phyloP scores from a whole-genome alignment of 2,797 vertebrate species.

The Channallabes apus region DNA sequence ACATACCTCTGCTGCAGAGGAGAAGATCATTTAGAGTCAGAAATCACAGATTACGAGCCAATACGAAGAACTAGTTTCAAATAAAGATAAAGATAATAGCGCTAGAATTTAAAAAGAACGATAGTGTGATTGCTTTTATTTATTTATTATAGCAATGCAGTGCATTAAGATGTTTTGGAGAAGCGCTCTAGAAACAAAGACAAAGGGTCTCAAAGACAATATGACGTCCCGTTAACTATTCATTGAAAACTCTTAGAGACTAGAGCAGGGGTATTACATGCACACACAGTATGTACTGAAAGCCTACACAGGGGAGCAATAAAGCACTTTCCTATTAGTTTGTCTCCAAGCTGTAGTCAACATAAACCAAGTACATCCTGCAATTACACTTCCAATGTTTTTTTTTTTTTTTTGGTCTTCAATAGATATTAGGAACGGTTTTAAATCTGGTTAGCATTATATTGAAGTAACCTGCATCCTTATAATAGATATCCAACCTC shows the following conservation, averaged over 20 bases:
- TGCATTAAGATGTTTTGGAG: slow-evolving; percentile 15
- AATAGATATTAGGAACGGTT: slow-evolving; percentile 14
- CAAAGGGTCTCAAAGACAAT: neutral
- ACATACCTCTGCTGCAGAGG: no score
- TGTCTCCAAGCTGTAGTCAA: slow-evolving; percentile 26
- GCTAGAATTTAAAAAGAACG: no score
- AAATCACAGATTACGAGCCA: no score
- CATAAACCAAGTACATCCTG: slow-evolving; percentile 23
- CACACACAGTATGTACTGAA: neutral
- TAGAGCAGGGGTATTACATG: slow-evolving; percentile 9
- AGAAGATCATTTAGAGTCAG: no score
- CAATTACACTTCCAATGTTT: slow-evolving; percentile 14
- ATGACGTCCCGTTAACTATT: slow-evolving; percentile 12
- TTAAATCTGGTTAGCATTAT: slow-evolving; percentile 30
- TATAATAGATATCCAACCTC: slow-evolving; percentile 32
- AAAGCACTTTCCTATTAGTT: slow-evolving; percentile 22
- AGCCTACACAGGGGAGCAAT: slow-evolving; percentile 21
- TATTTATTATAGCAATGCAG: neutral
- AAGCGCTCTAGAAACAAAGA: neutral
- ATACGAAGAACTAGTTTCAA: no score
- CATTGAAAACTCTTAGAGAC: slow-evolving; percentile 13
- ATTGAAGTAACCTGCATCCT: slow-evolving; percentile 28
- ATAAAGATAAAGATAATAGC: no score
- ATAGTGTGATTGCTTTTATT: no score
- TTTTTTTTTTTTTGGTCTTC: neutral